phyloP scores from a whole-genome alignment of 2,888 invertebrate genomes.

The Dyspetes luteomarginatus region DNA sequence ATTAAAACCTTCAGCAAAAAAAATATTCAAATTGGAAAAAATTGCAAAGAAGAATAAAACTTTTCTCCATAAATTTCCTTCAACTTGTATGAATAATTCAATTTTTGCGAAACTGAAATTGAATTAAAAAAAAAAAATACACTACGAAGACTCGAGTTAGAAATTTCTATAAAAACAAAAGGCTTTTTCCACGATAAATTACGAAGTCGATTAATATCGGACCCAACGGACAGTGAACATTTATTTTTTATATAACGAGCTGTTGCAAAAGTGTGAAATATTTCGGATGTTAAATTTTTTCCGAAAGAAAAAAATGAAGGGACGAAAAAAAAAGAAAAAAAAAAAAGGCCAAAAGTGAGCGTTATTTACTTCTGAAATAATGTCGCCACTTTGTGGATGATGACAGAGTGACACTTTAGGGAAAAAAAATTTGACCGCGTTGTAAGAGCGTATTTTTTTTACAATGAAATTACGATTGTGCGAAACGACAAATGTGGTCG shows the following conservation, averaged over 20 bases:
- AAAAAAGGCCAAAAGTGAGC: not conserved
- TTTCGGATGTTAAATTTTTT: constrained; percentile 18
- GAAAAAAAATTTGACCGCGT: constrained; percentile 45
- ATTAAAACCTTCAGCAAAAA: not conserved
- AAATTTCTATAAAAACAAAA: constrained; percentile 2
- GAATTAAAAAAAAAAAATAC: too few species aligned
- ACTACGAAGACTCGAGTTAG: constrained; percentile 9
- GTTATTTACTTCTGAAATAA: constrained; percentile 42
- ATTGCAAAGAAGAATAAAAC: too few species aligned
- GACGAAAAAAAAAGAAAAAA: not conserved
- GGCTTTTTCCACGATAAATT: constrained; percentile 49
- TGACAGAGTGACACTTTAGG: constrained; percentile 38
- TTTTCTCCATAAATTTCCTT: not conserved
- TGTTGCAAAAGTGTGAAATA: constrained; percentile 51
- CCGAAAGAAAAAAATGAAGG: not conserved
- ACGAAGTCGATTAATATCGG: constrained; percentile 38
- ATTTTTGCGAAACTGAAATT: too few species aligned
- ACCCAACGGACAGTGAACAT: constrained; percentile 40
- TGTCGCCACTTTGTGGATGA: constrained; percentile 29
- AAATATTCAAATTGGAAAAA: not conserved
- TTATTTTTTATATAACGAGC: constrained; percentile 64
- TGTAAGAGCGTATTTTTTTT: constrained; percentile 59
- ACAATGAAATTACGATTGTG: constrained; percentile 49
- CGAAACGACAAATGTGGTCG: constrained; percentile 27
- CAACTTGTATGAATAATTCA: not conserved